Conservation (phyloP, 2,113 vertebrate genomes). For the Sturnira hondurensis region DNA sequence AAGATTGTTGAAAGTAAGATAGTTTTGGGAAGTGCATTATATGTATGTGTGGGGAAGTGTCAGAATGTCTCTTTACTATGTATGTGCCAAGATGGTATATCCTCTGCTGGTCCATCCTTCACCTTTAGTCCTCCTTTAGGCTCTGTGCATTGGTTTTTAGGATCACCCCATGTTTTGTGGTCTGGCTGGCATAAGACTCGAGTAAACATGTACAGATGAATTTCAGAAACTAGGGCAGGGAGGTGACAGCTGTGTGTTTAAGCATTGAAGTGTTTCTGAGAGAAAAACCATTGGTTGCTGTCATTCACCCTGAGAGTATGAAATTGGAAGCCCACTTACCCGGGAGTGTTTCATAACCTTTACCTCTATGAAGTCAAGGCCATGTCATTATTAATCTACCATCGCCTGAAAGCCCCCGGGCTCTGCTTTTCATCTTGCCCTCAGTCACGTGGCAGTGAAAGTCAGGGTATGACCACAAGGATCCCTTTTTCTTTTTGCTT, state of each 20-base stretch:
- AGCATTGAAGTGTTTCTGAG: constrained; percentile 66
- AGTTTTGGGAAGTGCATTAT: not conserved
- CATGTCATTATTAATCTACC: constrained; percentile 76
- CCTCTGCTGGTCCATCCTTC: not conserved
- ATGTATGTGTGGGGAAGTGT: not conserved
- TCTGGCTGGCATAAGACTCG: not conserved
- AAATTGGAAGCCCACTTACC: constrained; percentile 75
- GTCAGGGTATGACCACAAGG: constrained; percentile 41
- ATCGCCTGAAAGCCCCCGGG: constrained; percentile 66
- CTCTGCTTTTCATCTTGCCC: constrained; percentile 75
- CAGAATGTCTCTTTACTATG: not conserved
- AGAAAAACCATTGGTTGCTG: constrained; percentile 71
- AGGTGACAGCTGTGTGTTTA: constrained; percentile 70
- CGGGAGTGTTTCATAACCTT: constrained; percentile 75
- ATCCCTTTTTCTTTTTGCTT: constrained; percentile 7
- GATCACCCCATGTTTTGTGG: not conserved
- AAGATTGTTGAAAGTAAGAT: not conserved
- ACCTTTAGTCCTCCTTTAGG: not conserved
- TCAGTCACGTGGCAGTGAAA: constrained; percentile 61
- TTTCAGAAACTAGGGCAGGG: constrained; percentile 45
- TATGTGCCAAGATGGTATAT: not conserved
- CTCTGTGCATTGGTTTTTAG: not conserved
- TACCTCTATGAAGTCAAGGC: constrained; percentile 79
- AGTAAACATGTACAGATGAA: constrained; percentile 55
- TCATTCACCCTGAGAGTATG: constrained; percentile 67